These are phyloP conservation scores for Stenichneumon culpator DNA, from an alignment of 2,888 invertebrate genomes.

Conservation along the genomic window DNA sequence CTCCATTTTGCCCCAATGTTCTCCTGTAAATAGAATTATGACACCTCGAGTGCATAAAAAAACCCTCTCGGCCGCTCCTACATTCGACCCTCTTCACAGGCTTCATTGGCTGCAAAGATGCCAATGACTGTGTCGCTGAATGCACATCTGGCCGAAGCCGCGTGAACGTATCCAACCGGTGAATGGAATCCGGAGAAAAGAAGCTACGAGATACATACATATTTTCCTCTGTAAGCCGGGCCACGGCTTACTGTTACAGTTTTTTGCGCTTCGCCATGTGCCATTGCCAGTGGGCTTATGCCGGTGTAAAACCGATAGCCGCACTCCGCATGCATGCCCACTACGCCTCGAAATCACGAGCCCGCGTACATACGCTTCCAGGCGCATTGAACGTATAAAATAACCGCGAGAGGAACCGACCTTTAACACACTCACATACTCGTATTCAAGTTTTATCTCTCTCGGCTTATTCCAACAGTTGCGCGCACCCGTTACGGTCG, in stretches of 20 bases:
- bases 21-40: not conserved
- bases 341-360: constrained; percentile 60
- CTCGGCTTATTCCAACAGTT: constrained; percentile 56
- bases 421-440: constrained; percentile 56
- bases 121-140: not conserved
- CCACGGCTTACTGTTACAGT: constrained; percentile 9
- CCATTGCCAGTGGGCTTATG: constrained; percentile 52
- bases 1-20: not conserved
- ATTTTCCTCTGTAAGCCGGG: constrained; percentile 5
- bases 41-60: not conserved
- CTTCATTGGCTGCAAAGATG: not conserved
- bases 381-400: constrained; percentile 51
- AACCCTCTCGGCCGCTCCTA: not conserved
- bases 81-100: not conserved
- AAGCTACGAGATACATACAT: constrained; percentile 30
- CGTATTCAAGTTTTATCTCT: constrained; percentile 46
- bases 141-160: not conserved
- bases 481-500: constrained; percentile 65
- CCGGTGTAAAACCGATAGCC: constrained; percentile 26
- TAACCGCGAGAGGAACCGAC: constrained; percentile 49
- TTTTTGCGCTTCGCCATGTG: constrained; percentile 32
- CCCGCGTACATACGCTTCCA: constrained; percentile 37
- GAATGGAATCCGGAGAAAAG: constrained; percentile 52
- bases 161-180: constrained; percentile 8
- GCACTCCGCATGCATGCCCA: constrained; percentile 22